Evolutionary conservation across 2,113 vertebrate genomes (phyloP), one percentile per base, ranked within the genome.

Genomic region (Ictidomys tridecemlineatus): DNA sequence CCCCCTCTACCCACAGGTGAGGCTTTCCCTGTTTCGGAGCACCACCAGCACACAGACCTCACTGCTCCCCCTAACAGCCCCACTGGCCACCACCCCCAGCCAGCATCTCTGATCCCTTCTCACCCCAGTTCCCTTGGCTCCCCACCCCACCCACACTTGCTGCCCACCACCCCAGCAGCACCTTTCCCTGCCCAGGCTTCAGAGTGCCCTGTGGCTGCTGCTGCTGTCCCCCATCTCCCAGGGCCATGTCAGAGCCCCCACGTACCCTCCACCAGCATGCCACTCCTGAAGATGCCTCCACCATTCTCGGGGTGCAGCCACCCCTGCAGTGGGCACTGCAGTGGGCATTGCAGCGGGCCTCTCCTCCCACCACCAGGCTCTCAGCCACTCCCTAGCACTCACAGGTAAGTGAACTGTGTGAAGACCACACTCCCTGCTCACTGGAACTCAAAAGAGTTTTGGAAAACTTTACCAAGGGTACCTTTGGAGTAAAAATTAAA

Each of bases 41-140:
- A 99, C 97, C 99, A 99, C 98, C 99, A 99, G 98, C 99, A 99
- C 97, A 99, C 99, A 97, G 99, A 99, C 98, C 99, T 99, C 98
- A 99, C 99, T 80, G 99, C 99, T 98, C 99, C 99, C 85, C 99
- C 99, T 97, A 99, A 99, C 98, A 99, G 99, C 96, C 99, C 99
- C 97, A 99, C 99, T 0, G 99, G 99, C 95, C 99, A 99, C 93
- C 99, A 99, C 58, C 99, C 99, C 70, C 99, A 99, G 98, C 99
- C 99, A 37, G 99, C 99, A 91, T 99, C 99, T 45, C 98, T 99
- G 97, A 96, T 99, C 85, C 98, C 99, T 22, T 98, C 99, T 92
- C 99, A 99, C 28, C 39, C 97, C 0, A 98, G 98, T 90, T 98
- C 98, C 95, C 99, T 99, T 0, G 74, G 97, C 93, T 99, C 98